Evolutionary conservation across 2,113 vertebrate genomes (phyloP).

Genomic region (Columbina picui): DNA sequence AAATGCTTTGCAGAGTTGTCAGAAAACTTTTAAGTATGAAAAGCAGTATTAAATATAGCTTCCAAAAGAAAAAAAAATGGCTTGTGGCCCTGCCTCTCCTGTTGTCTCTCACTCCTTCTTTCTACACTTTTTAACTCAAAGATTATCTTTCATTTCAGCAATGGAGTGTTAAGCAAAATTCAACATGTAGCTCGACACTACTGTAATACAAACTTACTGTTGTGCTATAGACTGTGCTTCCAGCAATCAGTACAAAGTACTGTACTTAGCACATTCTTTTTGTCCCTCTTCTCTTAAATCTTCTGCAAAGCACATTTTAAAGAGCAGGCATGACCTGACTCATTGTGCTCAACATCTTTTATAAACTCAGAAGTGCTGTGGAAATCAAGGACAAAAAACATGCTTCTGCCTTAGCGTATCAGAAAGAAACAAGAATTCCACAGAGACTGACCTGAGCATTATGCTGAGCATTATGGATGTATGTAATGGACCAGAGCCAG

Average conservation of each 20-base stretch:
- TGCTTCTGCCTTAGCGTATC: background rate
- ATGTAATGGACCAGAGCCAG: background rate
- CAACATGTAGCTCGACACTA: background rate
- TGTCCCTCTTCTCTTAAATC: background rate
- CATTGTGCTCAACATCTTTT: background rate
- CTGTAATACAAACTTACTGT: background rate
- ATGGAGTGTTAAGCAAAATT: background rate
- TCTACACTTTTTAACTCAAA: background rate
- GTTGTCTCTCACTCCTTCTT: background rate
- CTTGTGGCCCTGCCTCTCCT: background rate
- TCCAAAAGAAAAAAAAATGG: background rate
- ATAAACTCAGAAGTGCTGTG: background rate
- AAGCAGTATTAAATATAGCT: background rate
- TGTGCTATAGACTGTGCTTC: background rate
- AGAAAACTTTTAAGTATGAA: background rate
- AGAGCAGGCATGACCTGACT: background rate
- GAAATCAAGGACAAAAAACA: background rate
- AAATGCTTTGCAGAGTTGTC: background rate
- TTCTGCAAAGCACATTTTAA: slow-evolving; percentile 7
- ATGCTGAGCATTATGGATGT: background rate
- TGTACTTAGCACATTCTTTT: background rate
- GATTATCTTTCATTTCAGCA: background rate
- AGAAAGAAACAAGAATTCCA: background rate
- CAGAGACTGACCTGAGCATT: background rate
- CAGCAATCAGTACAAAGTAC: background rate